Conservation (phyloP, 2,888 invertebrate species). For the Diarsia brunnea region DNA sequence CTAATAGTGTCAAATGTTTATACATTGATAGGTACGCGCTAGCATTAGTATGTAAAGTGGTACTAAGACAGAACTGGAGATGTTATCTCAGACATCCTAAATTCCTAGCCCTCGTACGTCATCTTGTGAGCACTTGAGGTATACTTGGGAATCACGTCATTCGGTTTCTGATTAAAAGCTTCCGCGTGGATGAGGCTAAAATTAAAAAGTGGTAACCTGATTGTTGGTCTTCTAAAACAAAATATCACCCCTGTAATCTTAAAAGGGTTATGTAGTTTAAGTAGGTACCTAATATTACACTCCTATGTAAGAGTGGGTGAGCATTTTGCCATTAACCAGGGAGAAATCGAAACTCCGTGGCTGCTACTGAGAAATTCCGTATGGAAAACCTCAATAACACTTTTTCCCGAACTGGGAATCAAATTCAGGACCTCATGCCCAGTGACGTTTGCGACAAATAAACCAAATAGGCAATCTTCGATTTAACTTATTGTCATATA, state of each 20-base stretch:
- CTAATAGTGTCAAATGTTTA: constrained; percentile 51
- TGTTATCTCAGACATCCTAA: constrained; percentile 49
- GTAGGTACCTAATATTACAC: not conserved
- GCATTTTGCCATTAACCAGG: not conserved
- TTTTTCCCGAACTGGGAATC: not conserved
- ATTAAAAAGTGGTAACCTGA: not conserved
- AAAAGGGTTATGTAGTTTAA: not conserved
- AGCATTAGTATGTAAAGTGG: constrained; percentile 62
- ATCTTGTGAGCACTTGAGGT: constrained; percentile 22
- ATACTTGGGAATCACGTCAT: constrained; percentile 17
- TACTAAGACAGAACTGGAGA: constrained; percentile 37
- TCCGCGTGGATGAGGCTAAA: not conserved
- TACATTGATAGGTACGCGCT: constrained; percentile 60
- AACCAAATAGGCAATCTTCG: not conserved
- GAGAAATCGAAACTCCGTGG: not conserved
- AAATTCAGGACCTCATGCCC: not conserved
- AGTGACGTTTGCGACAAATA: not conserved
- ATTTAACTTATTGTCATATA: not conserved
- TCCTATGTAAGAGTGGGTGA: not conserved
- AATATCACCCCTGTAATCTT: not conserved
- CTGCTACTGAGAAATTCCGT: not conserved
- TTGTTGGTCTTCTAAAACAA: not conserved
- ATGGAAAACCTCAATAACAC: not conserved
- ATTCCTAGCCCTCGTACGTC: constrained; percentile 55
- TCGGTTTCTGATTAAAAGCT: constrained; percentile 16